Evolutionary conservation across 2,888 invertebrate genomes (phyloP).

Genomic region (Melieria picta): DNA sequence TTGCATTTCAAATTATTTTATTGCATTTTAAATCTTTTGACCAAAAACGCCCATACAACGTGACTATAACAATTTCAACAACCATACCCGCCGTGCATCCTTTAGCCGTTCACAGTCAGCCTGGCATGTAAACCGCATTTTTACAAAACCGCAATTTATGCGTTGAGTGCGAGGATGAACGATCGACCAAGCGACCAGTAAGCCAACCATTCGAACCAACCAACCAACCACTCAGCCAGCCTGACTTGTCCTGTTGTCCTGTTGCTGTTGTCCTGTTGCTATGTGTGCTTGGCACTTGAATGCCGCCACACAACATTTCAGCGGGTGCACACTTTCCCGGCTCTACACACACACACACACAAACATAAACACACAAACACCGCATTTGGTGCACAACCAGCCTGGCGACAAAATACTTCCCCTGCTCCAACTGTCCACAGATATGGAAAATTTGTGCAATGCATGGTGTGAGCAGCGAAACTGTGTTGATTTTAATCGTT

Average conservation of each 20-base stretch:
- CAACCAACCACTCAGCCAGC: no score
- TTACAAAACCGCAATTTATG: constrained; percentile 29
- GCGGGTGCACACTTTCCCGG: background rate
- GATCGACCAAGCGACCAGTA: background rate
- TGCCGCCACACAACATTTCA: background rate
- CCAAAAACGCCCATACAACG: background rate
- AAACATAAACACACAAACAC: background rate
- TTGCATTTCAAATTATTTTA: constrained; percentile 14
- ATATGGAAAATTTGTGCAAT: no score
- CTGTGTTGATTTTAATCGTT: constrained; percentile 16
- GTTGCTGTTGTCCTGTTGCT: background rate
- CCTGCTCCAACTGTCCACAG: no score
- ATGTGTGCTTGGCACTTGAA: background rate
- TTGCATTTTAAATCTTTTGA: background rate
- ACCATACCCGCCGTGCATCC: background rate
- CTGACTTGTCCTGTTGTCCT: no score
- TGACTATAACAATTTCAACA: background rate
- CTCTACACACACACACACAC: background rate
- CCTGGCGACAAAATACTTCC: no score
- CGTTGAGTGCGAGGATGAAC: constrained; percentile 4
- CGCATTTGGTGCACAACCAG: no score
- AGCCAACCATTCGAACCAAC: no score
- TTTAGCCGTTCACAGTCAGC: no score
- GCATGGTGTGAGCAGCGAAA: background rate
- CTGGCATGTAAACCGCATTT: constrained; percentile 18